phyloP scores from a whole-genome alignment of 2,888 invertebrate species.

The Chymomyza caudatula region DNA sequence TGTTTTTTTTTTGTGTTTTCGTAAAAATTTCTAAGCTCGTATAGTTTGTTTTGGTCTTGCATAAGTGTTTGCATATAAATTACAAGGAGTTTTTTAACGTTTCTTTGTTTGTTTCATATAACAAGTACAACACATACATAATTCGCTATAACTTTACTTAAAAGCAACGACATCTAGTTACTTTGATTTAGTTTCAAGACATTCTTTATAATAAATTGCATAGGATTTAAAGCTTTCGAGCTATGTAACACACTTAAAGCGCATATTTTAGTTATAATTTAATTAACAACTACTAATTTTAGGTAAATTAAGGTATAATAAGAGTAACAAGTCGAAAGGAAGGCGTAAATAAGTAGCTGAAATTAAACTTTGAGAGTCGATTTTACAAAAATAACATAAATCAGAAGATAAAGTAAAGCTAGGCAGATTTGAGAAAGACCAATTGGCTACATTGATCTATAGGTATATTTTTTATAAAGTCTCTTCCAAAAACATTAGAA shows the following conservation, averaged over 20 bases:
- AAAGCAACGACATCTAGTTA: constrained; percentile 6
- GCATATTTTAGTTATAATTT: constrained; percentile 22
- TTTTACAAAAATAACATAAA: background rate
- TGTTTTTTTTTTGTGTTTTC: background rate
- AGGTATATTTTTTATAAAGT: too few relatives aligned
- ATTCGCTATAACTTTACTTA: background rate
- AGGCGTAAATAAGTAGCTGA: too few relatives aligned
- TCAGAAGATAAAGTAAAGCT: too few relatives aligned
- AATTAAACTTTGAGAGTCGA: background rate
- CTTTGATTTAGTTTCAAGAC: background rate
- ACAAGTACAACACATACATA: background rate
- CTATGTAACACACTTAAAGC: constrained; percentile 43
- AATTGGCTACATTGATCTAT: too few relatives aligned
- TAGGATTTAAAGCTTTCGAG: constrained; percentile 26
- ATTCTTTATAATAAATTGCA: constrained; percentile 4
- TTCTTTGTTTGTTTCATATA: background rate
- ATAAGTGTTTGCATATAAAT: constrained; percentile 25
- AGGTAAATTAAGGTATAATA: background rate
- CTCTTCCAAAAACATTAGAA: too few relatives aligned
- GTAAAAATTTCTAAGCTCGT: constrained; percentile 58
- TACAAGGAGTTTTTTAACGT: constrained; percentile 13
- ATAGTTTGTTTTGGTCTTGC: constrained; percentile 58
- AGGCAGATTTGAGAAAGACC: too few relatives aligned
- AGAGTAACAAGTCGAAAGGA: background rate
- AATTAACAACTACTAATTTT: constrained; percentile 8